Evolutionary conservation across 37 sponge, comb jelly and placozoan genomes (phyloP).

Genomic region (Ephydatia muelleri): DNA sequence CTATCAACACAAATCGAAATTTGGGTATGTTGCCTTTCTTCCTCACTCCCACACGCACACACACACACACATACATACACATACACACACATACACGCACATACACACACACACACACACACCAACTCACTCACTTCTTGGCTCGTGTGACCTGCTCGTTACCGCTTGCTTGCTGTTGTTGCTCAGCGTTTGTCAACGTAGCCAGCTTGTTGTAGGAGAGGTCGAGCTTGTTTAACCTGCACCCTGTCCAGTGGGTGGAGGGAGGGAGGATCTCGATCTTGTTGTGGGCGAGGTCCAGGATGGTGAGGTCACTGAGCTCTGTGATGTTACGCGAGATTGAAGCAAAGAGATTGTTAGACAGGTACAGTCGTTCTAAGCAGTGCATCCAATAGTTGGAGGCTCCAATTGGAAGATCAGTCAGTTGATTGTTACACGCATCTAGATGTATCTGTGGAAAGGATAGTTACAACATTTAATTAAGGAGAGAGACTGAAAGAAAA

Average conservation of each 20-base stretch:
- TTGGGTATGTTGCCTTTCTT: no score
- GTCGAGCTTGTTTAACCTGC: slow-evolving; percentile 63
- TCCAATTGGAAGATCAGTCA: slow-evolving; percentile 77
- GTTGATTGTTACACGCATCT: slow-evolving; percentile 73
- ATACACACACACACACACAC: not conserved
- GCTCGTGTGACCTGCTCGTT: not conserved
- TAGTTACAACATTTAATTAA: no score
- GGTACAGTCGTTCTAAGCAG: slow-evolving; percentile 67
- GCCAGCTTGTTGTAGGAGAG: slow-evolving; percentile 60
- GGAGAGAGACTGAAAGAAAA: no score
- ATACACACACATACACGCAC: no score
- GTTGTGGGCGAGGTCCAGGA: slow-evolving; percentile 84
- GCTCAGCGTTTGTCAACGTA: slow-evolving; percentile 47
- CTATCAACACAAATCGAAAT: no score
- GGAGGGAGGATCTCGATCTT: slow-evolving; percentile 68
- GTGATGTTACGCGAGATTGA: slow-evolving; percentile 77
- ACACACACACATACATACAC: no score
- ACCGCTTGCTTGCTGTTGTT: no score
- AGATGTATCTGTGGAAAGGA: slow-evolving; percentile 44
- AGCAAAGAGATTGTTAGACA: slow-evolving; percentile 68
- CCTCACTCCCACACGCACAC: no score
- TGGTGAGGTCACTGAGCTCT: slow-evolving; percentile 65
- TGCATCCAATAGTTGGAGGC: slow-evolving; percentile 79
- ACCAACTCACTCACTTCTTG: not conserved
- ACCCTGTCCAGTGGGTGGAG: slow-evolving; percentile 60